These are phyloP conservation scores for Dolichomitus sp. DNA, from an alignment of 2,888 invertebrate species.

Conservation along the genomic window DNA sequence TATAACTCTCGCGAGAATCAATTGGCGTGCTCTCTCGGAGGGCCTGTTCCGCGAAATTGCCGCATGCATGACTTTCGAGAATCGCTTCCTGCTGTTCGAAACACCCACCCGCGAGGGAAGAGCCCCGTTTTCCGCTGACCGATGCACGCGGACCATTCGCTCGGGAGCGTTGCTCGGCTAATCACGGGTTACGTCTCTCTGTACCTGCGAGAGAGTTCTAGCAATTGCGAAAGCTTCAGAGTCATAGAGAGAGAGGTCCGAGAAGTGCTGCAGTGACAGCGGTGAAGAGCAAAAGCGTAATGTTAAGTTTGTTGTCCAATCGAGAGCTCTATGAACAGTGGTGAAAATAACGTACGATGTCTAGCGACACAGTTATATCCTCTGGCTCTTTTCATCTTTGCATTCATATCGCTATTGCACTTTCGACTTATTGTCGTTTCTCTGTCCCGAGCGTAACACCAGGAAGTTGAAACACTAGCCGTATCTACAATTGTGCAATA, in stretches of 20 bases:
- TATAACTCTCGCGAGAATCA: constrained; percentile 57
- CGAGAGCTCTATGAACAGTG: constrained; percentile 11
- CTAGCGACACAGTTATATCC: constrained; percentile 53
- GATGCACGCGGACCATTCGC: constrained; percentile 41
- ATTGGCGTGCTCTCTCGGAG: constrained; percentile 52
- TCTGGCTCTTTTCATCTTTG: constrained; percentile 57
- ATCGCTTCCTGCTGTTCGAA: constrained; percentile 56
- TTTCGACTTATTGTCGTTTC: constrained; percentile 64
- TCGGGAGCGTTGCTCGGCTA: constrained; percentile 71
- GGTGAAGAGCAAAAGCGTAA: constrained; percentile 25
- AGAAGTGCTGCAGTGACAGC: constrained; percentile 48
- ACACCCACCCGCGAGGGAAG: constrained; percentile 39
- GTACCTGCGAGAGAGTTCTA: constrained; percentile 68
- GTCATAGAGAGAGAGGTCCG: constrained; percentile 23
- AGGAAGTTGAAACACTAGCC: constrained; percentile 76
- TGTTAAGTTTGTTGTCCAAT: constrained; percentile 40
- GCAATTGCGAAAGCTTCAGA: constrained; percentile 50
- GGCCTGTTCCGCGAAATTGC: constrained; percentile 48
- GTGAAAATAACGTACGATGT: constrained; percentile 43
- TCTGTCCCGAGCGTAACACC: constrained; percentile 73
- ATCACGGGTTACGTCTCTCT: constrained; percentile 72
- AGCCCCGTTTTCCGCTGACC: constrained; percentile 16
- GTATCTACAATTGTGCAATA: constrained; percentile 70
- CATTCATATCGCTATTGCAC: constrained; percentile 40
- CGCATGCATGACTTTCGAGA: constrained; percentile 52